Evolutionary conservation across 1,140 invertebrate species (phyloP).

Genomic region (Cydia fagiglandana): DNA sequence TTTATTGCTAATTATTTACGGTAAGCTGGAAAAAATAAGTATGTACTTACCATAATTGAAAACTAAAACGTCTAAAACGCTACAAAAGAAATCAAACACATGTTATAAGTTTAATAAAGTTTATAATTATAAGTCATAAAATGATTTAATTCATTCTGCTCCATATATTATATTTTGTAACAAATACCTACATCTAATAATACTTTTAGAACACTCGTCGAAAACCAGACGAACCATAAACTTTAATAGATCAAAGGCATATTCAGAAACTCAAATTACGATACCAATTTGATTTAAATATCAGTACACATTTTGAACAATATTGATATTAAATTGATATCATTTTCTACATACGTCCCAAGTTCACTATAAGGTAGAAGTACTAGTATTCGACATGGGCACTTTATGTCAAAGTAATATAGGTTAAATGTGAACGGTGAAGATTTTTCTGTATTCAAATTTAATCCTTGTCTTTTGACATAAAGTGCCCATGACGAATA

Average conservation of each 20-base stretch:
- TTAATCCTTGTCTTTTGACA: too few relatives aligned
- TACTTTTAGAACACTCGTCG: background rate
- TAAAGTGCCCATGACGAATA: too few relatives aligned
- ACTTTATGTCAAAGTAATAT: too few relatives aligned
- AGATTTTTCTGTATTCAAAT: too few relatives aligned
- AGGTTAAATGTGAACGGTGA: too few relatives aligned
- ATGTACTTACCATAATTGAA: background rate
- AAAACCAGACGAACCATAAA: background rate
- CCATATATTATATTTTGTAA: background rate
- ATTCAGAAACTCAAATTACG: background rate
- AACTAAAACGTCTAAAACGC: background rate
- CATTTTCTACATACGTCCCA: background rate
- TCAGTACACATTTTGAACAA: background rate
- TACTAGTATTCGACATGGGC: too few relatives aligned
- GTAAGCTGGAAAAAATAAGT: background rate
- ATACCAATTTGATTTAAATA: background rate
- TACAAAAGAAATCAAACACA: conserved; percentile 8
- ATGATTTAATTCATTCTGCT: background rate
- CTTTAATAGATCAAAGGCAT: background rate
- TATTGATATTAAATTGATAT: background rate
- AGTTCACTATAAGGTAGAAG: too few relatives aligned
- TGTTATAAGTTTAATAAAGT: conserved; percentile 1
- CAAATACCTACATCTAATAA: conserved; percentile 6
- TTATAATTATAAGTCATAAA: background rate
- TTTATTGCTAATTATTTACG: background rate